Evolutionary conservation across 2,797 vertebrate genomes (phyloP), one percentile per base, ranked within the genome.

Genomic region (Pampus argenteus): DNA sequence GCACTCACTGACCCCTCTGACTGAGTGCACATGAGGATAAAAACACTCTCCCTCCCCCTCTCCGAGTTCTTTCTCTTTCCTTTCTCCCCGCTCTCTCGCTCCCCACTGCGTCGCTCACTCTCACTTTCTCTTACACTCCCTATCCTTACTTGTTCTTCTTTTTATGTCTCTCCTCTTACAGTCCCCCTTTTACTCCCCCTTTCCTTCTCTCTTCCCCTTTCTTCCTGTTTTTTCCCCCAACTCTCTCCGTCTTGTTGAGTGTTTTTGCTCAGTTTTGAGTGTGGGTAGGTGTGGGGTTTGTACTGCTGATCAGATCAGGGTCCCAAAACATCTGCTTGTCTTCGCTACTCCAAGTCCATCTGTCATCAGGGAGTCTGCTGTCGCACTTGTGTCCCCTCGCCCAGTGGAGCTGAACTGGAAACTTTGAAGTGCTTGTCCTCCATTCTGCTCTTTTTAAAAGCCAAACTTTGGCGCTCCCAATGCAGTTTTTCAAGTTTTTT

Each of bases 1-100:
- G 89, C 87, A 95, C 94, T 91, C 92, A 70, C 71, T 94, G 92
- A 94, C 92, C 93, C 86, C 90, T 86, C 80, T 82, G 84, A 89
- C 85, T 91, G 85, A 84, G 83, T 85, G 86, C 89, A 91, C 88
- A 88, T 68, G 76, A 89, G 91, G 88, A 92, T 89, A 92, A 87
- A 87, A 91, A 82, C 82, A 79, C 42, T 71, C 86, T 59, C 74
- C 81, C 83, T 70, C 86, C 83, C 71, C 66, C 50, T 66, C 76
- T 4, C 18, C 9, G 51, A 75, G 68, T 62, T 77, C 78, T 80
- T 82, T 79, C 77, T 79, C 77, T 69, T 83, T 77, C 70, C 65
- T 64, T 76, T 82, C 72, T 73, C 77, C 66, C 62, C 38, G 4
- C 51, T 72, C 71, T 80, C 59, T 38, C 69, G 48, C 84, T 86